phyloP scores from a whole-genome alignment of 2,113 vertebrate genomes.

The Uropsilus gracilis region DNA sequence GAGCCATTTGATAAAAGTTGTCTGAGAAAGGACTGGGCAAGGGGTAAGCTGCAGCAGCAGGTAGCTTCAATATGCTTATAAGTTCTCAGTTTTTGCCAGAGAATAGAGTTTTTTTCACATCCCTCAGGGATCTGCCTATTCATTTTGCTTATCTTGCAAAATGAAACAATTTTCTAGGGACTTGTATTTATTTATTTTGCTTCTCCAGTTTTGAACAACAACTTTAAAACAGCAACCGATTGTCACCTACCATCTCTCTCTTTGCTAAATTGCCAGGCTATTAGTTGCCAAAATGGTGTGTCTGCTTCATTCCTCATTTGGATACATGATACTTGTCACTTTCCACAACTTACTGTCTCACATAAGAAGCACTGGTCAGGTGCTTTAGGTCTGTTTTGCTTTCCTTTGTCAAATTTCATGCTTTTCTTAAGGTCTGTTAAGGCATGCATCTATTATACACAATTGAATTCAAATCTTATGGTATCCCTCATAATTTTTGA shows the following conservation, averaged over 20 bases:
- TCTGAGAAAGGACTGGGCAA: background rate
- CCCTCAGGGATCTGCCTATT: background rate
- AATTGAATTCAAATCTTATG: conserved; percentile 61
- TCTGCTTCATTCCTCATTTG: background rate
- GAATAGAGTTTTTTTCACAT: background rate
- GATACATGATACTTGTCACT: background rate
- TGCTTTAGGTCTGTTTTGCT: background rate
- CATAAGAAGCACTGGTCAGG: conserved; percentile 41
- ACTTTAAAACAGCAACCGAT: background rate
- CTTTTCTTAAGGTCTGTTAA: conserved; percentile 61
- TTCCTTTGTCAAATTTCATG: conserved; percentile 63
- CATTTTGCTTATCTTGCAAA: background rate
- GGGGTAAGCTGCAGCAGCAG: background rate
- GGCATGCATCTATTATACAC: conserved; percentile 61
- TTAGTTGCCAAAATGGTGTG: background rate
- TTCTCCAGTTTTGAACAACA: conserved; percentile 1
- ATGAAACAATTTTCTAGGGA: background rate
- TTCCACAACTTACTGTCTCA: conserved; percentile 26
- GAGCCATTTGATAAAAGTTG: background rate
- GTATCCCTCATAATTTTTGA: conserved; percentile 34
- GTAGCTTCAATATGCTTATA: background rate
- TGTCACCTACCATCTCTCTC: background rate
- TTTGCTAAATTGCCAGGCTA: background rate
- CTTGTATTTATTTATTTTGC: conserved; percentile 22
- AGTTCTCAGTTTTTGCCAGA: conserved; percentile 36